A percentile compares a stretch with the other conserved stretches of the same genome.
These are phyloP conservation scores for Phymatocera aterrima DNA, from an alignment of 2,888 invertebrate species.

Conservation along the genomic window DNA sequence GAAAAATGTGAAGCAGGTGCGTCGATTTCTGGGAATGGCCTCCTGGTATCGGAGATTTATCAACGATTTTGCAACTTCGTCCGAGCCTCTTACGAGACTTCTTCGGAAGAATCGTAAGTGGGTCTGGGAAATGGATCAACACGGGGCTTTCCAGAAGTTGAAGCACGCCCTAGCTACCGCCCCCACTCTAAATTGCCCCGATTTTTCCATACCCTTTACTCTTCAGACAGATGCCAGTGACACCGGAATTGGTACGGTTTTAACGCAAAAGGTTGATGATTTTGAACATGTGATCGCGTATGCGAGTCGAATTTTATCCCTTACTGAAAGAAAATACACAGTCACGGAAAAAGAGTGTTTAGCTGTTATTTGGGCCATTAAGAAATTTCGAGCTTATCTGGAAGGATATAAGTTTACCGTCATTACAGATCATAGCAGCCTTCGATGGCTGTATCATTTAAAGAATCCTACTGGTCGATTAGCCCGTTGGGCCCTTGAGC, in stretches of 20 bases:
- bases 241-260: constrained; percentile 47
- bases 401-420: constrained; percentile 57
- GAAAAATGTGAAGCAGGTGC: constrained; percentile 42
- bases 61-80: constrained; percentile 31
- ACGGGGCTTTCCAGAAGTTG: neutral
- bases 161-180: neutral
- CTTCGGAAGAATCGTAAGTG: constrained; percentile 39
- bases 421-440: constrained; percentile 43
- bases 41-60: constrained; percentile 56
- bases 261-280: constrained; percentile 44
- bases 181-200: constrained; percentile 52
- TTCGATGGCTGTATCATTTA: constrained; percentile 51
- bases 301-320: constrained; percentile 49
- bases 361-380: constrained; percentile 54
- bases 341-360: constrained; percentile 56
- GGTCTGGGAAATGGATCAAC: neutral
- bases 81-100: constrained; percentile 49
- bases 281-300: constrained; percentile 51
- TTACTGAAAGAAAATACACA: constrained; percentile 50
- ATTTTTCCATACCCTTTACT: constrained; percentile 49
- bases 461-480: constrained; percentile 45
- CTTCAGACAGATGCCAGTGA: constrained; percentile 55
- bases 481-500: constrained; percentile 45
- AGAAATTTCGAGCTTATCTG: constrained; percentile 56
- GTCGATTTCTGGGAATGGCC: constrained; percentile 55